Base-by-base conservation (phyloP, 2,113 vertebrate species). In the Paralichthys olivaceus region DNA sequence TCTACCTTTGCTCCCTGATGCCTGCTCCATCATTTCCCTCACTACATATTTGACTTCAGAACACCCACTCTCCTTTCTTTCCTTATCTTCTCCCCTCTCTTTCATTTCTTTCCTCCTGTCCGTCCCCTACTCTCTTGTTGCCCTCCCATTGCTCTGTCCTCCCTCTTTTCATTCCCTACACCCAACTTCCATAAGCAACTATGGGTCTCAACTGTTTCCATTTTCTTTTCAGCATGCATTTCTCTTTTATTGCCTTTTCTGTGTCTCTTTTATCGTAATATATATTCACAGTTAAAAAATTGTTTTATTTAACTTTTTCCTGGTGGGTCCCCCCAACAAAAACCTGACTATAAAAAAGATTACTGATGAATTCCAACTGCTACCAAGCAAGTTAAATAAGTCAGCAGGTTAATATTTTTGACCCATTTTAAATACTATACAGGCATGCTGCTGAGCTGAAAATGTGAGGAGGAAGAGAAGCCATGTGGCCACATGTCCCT, bases 1-100 rank as follows among this genome's bases (percentile, higher is more conserved):
- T 76, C 60, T 89, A 88, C 89, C 84, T 89, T 89, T 91, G 81
- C 84, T 90, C 87, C 61, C 47, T 23, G 37, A 64, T 77, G 79
- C 81, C 85, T 90, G 78, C 75, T 88, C 74, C 51, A 84, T 88
- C 84, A 83, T 70, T 81, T 60, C 64, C 67, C 75, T 75, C 11
- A 64, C 72, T 79, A 8, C 67, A 29, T 81, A 71, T 76, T 56
- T 29, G 15, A 17, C 65, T 71, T 62, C 57, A 58, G 32, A 73
- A 83, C 83, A 79, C 69, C 69, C 81, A 74, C 61, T 72, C 83
- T 79, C 37, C 28, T 54, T 72, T 32, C 64, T 65, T 63, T 20
- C 28, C 67, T 37, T 17, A 28, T 58, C 32, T 73, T 73, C 57
- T 47, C 74, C 68, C 43, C 17, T 55, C 56, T 62, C 13, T 80